phyloP scores from a whole-genome alignment of 2,797 vertebrate genomes.

The Xiphorhynchus erythropygius region DNA sequence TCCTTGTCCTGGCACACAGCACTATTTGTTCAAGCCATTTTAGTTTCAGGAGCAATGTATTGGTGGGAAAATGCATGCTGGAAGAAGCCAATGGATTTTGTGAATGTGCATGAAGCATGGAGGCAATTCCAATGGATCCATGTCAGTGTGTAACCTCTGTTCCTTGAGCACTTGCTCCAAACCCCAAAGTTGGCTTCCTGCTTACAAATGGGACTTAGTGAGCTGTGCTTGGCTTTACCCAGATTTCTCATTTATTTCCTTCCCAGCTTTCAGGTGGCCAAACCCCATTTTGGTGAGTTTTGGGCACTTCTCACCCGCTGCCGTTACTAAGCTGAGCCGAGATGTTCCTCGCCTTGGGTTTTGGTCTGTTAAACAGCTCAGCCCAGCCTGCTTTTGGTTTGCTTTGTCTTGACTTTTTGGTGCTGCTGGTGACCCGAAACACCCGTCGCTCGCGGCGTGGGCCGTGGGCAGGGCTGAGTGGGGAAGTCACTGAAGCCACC shows the following conservation, averaged over 20 bases:
- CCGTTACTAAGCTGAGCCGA: neutral
- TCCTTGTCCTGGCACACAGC: neutral
- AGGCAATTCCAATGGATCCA: neutral
- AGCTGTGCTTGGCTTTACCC: neutral
- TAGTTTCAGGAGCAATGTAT: neutral
- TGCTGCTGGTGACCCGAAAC: neutral
- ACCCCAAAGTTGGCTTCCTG: neutral
- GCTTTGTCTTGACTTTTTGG: neutral
- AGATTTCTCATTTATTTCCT: neutral
- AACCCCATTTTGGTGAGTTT: neutral
- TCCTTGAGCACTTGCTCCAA: neutral
- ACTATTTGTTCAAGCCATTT: neutral
- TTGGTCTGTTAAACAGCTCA: neutral
- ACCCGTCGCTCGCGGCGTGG: fast-evolving
- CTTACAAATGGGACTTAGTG: neutral
- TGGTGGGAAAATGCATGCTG: neutral
- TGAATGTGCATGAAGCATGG: neutral
- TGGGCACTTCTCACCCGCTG: neutral
- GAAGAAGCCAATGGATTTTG: neutral
- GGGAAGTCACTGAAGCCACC: neutral
- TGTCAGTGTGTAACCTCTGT: neutral
- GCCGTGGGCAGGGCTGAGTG: neutral
- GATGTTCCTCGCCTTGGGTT: neutral
- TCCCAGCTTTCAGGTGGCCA: neutral
- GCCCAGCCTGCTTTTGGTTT: neutral